Base-by-base conservation (phyloP, 2,797 vertebrate species). In the Triplophysa yarkandensis region DNA sequence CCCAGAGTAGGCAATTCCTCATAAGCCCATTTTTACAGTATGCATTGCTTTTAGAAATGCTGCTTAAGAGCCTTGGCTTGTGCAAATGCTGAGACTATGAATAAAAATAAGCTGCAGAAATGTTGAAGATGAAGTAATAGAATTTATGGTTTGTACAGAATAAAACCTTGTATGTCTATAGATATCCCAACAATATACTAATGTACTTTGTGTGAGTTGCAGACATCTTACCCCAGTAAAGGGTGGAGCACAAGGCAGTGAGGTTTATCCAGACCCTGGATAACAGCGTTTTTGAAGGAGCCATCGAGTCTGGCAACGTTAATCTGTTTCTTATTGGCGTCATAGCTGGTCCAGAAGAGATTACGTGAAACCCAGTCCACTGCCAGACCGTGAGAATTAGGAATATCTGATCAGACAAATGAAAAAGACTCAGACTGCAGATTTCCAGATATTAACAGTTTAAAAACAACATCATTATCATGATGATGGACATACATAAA, bases 321-420 rank as follows among this genome's bases (percentile, higher is more conserved):
- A 82, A 99, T 98, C 88, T 99, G 97, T 86, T 96, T 98, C 89
- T 97, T 98, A 85, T 95, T 96, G 81, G 94, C 90, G 0, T 94
- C 93, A 0, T 94, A 95, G 85, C 94, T 94, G 3, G 93, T 95
- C 94, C 94, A 95, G 86, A 93, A 95, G 13, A 95, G 92, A 79
- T 95, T 95, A 62, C 94, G 90, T 75, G 94, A 95, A 28, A 95
- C 87, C 94, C 94, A 95, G 11, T 95, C 94, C 79, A 95, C 93
- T 0, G 93, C 92, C 66, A 95, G 86, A 11, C 94, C 94, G 0
- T 95, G 93, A 34, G 93, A 93, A 0, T 94, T 94, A 50, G 94
- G 92, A 80, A 95, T 77, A 77, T 95, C 94, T 95, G 85, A 41
- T 36, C 4, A 63, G 60, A 61, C 1, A 21, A 14, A 66, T 30